A percentile compares a stretch with the other conserved stretches of the same genome.
These are phyloP conservation scores for Sceloporus tristichus DNA, from an alignment of 2,113 vertebrate genomes.

Conservation along the genomic window DNA sequence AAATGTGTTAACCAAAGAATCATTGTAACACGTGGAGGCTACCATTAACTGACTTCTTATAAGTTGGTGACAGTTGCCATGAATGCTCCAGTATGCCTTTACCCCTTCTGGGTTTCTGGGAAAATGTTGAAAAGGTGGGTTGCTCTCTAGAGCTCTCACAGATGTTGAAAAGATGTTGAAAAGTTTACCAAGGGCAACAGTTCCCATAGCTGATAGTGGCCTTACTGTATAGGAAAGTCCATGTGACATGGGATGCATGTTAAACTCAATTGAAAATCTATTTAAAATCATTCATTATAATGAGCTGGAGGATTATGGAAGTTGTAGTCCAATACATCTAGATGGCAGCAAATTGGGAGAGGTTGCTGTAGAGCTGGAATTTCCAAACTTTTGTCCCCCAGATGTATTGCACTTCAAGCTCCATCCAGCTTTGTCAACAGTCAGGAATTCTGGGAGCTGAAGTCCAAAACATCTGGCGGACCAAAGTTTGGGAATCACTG, in stretches of 20 bases:
- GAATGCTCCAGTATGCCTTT: neutral
- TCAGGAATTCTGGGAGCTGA: too few relatives aligned
- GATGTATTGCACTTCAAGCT: too few relatives aligned
- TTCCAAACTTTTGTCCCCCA: too few relatives aligned
- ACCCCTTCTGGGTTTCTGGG: neutral
- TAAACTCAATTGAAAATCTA: too few relatives aligned
- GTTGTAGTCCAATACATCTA: too few relatives aligned
- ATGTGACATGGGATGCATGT: neutral
- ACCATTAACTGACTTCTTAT: neutral
- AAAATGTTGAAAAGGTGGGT: neutral
- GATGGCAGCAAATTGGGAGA: neutral
- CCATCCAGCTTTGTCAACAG: too few relatives aligned
- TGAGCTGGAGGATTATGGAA: too few relatives aligned
- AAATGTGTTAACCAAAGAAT: too few relatives aligned
- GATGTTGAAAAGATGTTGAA: neutral
- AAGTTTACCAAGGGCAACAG: neutral
- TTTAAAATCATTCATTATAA: neutral
- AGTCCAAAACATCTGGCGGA: too few relatives aligned
- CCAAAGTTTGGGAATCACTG: too few relatives aligned
- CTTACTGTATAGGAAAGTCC: neutral
- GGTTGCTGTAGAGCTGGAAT: too few relatives aligned
- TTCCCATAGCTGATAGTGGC: neutral
- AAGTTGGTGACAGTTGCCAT: neutral
- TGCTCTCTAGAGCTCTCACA: neutral
- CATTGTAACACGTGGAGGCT: neutral